Evolutionary conservation across 2,797 vertebrate species (phyloP).

Genomic region (Simalia tracyae): DNA sequence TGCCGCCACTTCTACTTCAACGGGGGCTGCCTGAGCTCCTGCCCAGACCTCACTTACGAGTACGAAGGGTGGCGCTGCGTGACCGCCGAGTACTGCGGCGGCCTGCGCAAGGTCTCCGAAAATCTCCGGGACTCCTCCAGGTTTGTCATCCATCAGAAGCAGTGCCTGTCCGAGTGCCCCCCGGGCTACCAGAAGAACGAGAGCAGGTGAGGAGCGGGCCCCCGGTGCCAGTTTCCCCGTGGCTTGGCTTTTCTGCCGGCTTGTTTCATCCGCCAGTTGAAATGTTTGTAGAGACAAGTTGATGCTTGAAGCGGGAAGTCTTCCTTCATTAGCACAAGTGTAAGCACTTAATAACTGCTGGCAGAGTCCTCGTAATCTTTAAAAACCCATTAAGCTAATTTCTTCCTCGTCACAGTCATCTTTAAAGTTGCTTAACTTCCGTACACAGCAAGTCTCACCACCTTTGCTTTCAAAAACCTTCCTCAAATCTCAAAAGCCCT

Average conservation of each 20-base stretch:
- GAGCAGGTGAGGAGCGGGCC: conserved; percentile 68
- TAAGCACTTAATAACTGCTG: neutral
- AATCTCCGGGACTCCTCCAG: conserved; percentile 67
- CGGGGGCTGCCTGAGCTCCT: conserved; percentile 71
- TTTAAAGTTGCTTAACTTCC: neutral
- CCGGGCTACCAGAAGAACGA: conserved; percentile 73
- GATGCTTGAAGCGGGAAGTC: neutral
- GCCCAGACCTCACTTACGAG: conserved; percentile 75
- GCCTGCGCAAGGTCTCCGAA: conserved; percentile 71
- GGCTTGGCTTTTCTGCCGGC: neutral
- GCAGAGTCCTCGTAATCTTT: neutral
- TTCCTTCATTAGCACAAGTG: neutral
- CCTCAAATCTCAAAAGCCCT: neutral
- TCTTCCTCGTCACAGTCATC: neutral
- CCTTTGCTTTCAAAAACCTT: neutral
- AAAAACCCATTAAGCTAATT: neutral
- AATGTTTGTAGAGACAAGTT: neutral
- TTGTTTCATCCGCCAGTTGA: too few species aligned
- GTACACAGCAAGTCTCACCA: neutral
- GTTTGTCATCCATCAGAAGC: conserved; percentile 74
- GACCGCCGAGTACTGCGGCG: conserved; percentile 72
- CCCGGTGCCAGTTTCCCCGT: neutral
- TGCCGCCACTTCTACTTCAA: conserved; percentile 79
- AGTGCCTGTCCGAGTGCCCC: conserved; percentile 78
- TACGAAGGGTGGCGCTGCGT: conserved; percentile 80